Base-by-base conservation (phyloP, 2,888 invertebrate species). In the Blastobasis lacticolella region DNA sequence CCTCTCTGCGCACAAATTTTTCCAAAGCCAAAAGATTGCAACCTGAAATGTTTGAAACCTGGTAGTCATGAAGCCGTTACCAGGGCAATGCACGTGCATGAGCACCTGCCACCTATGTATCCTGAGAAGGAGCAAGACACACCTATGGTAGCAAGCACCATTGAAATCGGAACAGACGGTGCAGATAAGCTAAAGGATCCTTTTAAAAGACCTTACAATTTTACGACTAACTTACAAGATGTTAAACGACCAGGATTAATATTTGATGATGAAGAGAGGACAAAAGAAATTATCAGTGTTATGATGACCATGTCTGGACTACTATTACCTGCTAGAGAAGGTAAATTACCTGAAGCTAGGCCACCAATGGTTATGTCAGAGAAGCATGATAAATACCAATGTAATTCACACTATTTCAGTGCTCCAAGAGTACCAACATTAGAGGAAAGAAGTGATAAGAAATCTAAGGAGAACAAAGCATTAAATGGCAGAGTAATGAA, bases 231-330 rank as follows among this genome's bases (percentile, higher is more conserved):
- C 47, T 81, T 90, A 62, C 90, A 91, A 48, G 91, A 91, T 64
- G 86, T 87, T 52, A 93, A 92, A 78, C 86, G 91, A 57, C 88
- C 90, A 36, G 90, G 90, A 78, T 83, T 88, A 80, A 78, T 84
- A 60, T 62, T 89, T 69, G 90, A 92, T 52, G 93, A 94, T 67
- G 94, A 96, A 68, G 90, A 91, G 64, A 93, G 95, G 23, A 91
- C 95, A 47, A 90, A 96, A 59, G 96, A 97, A 89, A 95, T 97
- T 58, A 95, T 94, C 62, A 97, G 97, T 82, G 97, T 97, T 7
- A 96, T 97, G 90, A 97, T 98, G 97, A 97, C 97, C 0, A 95
- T 95, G 59, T 95, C 96, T 23, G 96, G 96, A 37, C 96, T 94
- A 76, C 85, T 96, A 56, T 97, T 97, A 4, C 96, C 97, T 0